Evolutionary conservation across 2,797 vertebrate genomes (phyloP), one percentile per base, ranked within the genome.

Genomic region (Hippocampus kuda): DNA sequence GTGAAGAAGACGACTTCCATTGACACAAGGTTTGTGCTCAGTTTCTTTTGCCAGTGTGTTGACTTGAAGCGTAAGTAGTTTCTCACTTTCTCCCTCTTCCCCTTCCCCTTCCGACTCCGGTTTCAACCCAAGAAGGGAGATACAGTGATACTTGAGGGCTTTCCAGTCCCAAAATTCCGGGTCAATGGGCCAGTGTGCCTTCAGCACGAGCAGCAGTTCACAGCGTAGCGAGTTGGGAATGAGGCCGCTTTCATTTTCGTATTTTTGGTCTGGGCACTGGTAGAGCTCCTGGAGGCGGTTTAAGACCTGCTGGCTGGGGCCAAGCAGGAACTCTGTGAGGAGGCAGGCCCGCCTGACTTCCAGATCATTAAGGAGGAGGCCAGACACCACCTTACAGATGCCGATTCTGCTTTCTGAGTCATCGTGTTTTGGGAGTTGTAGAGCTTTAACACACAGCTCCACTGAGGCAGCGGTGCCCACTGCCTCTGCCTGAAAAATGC

Each of bases 161-260:
- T 98, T 98, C 97, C 97, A 99, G 89, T 99, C 97, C 97, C 97
- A 99, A 85, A 99, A 99, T 80, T 99, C 97, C 0, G 97, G 97
- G 88, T 99, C 97, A 86, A 98, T 96, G 12, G 94, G 93, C 97
- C 97, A 99, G 69, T 95, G 94, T 11, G 94, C 94, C 87, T 99
- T 99, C 71, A 99, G 92, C 71, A 93, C 93, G 53, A 99, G 80
- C 18, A 99, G 86, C 68, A 99, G 90, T 81, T 99, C 97, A 72
- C 97, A 99, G 76, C 96, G 95, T 11, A 99, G 89, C 0, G 95
- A 99, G 88, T 97, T 99, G 65, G 97, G 94, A 87, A 99, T 94
- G 5, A 91, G 85, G 5, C 92, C 91, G 1, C 86, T 95, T 83
- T 98, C 95, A 86, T 96, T 94, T 79, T 96, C 94, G 67, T 93